phyloP scores from a whole-genome alignment of 2,797 vertebrate genomes.

The Loris lydekkerianus region DNA sequence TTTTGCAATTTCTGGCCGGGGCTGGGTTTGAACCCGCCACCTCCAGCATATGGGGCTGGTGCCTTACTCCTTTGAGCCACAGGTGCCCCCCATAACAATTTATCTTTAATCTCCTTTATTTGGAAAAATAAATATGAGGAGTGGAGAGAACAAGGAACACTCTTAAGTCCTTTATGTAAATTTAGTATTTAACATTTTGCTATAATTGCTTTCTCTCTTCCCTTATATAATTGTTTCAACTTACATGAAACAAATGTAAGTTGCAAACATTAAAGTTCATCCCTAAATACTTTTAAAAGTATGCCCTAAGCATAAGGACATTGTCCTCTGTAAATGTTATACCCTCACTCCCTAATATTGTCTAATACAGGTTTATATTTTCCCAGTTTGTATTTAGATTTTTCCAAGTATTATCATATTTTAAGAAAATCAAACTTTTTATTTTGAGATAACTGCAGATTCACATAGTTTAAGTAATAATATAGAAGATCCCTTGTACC shows the following conservation, averaged over 20 bases:
- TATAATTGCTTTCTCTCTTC: not conserved
- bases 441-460: constrained; percentile 29
- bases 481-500: not conserved
- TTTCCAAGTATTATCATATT: constrained; percentile 11
- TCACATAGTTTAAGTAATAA: constrained; percentile 18
- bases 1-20: no score
- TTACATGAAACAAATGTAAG: constrained; percentile 4
- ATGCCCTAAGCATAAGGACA: constrained; percentile 38
- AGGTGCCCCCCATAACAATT: no score
- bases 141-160: not conserved
- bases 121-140: constrained; percentile 12
- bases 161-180: not conserved
- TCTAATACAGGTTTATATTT: not conserved
- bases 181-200: constrained; percentile 53
- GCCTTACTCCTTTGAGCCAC: no score
- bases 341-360: not conserved
- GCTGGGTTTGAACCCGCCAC: no score
- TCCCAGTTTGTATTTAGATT: not conserved
- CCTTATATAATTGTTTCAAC: not conserved
- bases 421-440: not conserved
- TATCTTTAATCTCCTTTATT: not conserved
- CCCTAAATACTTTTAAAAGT: not conserved
- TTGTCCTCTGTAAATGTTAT: not conserved
- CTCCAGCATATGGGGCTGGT: no score
- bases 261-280: not conserved